Conservation (phyloP, 2,113 vertebrate species). For the Brachypteracias leptosomus region DNA sequence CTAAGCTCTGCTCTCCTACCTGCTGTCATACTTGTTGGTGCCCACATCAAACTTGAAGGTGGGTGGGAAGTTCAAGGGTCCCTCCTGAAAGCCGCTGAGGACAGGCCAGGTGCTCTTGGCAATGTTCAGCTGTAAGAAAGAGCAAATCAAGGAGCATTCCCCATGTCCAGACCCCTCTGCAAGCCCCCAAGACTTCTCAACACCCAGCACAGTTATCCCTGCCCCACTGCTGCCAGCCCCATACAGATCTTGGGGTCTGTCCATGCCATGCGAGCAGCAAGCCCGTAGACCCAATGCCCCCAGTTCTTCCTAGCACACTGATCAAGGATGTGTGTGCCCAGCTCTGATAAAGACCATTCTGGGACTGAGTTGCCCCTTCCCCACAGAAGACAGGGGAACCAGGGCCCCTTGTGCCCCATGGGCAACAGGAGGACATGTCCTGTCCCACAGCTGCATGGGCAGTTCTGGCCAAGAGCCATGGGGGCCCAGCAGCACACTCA, state of each 20-base stretch:
- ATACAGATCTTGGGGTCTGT: neutral
- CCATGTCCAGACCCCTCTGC: neutral
- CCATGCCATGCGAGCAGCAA: neutral
- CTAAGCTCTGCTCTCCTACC: conserved; percentile 72
- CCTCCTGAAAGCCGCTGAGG: conserved; percentile 92
- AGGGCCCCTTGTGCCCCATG: accelerated
- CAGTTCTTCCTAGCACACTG: neutral
- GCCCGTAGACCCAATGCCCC: accelerated
- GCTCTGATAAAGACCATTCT: neutral
- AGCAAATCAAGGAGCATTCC: neutral
- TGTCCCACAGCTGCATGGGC: neutral
- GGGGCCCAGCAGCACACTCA: neutral
- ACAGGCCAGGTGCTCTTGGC: conserved; percentile 90
- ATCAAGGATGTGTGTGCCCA: neutral
- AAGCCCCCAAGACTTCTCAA: neutral
- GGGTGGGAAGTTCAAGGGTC: conserved; percentile 90
- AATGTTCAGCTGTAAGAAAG: conserved; percentile 87
- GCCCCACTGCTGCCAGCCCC: neutral
- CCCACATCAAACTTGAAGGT: conserved; percentile 99
- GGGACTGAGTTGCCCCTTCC: neutral
- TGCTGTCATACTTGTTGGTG: conserved; percentile 95
- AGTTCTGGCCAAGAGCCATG: accelerated
- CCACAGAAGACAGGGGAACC: neutral
- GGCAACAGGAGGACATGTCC: neutral
- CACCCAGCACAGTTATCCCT: neutral